Evolutionary conservation across 2,797 vertebrate species (phyloP).

Genomic region (Anomalospiza imberbis): DNA sequence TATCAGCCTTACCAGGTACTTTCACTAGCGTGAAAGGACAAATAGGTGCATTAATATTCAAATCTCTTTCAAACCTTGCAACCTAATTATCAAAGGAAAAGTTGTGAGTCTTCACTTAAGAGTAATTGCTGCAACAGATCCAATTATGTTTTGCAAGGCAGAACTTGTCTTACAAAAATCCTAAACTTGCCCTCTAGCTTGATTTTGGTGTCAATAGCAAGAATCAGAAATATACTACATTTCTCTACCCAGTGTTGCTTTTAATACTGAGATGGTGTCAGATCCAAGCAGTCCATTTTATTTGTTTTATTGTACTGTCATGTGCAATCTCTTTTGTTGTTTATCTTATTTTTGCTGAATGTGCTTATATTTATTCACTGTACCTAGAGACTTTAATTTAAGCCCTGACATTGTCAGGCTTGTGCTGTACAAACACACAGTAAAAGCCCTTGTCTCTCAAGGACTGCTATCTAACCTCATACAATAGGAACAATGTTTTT

Average conservation of each 20-base stretch:
- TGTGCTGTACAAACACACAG: not conserved
- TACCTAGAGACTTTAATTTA: not conserved
- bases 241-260: not conserved
- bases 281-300: not conserved
- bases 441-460: not conserved
- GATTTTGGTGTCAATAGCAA: not conserved
- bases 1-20: not conserved
- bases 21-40: not conserved
- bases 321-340: not conserved
- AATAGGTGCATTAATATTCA: not conserved
- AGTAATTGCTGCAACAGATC: constrained; percentile 3
- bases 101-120: not conserved
- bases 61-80: not conserved
- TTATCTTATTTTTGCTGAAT: not conserved
- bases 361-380: not conserved
- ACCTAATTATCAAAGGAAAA: not conserved
- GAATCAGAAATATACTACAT: not conserved
- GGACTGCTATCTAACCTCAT: not conserved
- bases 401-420: not conserved
- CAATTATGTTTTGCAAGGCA: not conserved
- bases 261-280: not conserved
- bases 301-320: not conserved
- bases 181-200: not conserved
- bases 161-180: not conserved
- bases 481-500: not conserved